phyloP scores from a whole-genome alignment of 2,113 vertebrate species.

The Lota lota region DNA sequence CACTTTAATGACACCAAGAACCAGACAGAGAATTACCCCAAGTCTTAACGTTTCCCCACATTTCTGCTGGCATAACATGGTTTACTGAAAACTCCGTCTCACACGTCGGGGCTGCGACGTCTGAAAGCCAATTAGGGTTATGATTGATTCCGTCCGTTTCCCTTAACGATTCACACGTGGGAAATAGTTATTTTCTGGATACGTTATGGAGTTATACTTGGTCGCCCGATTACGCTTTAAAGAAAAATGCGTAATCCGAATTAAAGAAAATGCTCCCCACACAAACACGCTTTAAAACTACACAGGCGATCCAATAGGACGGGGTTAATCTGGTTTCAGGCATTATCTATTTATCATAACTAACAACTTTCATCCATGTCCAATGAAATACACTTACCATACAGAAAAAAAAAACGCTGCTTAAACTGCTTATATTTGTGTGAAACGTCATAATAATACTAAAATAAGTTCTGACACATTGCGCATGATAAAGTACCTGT shows the following conservation, averaged over 20 bases:
- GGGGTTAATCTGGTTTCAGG: too few species aligned
- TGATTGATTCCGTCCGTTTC: conserved; percentile 56
- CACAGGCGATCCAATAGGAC: too few species aligned
- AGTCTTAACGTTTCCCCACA: conserved; percentile 69
- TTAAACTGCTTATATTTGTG: neutral
- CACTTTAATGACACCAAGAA: conserved; percentile 62
- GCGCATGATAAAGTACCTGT: conserved; percentile 74
- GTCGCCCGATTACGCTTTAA: too few species aligned
- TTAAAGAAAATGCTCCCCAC: too few species aligned
- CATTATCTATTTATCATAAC: too few species aligned
- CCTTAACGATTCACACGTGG: conserved; percentile 60
- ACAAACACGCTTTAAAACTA: too few species aligned
- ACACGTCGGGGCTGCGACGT: conserved; percentile 64
- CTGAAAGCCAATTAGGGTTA: conserved; percentile 67
- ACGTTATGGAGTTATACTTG: too few species aligned
- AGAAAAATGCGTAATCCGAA: too few species aligned
- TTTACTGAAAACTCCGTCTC: conserved; percentile 59
- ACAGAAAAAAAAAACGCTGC: too few species aligned
- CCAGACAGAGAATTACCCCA: conserved; percentile 65
- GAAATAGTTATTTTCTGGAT: neutral
- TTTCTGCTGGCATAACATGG: conserved; percentile 66
- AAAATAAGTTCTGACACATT: neutral
- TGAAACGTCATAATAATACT: neutral
- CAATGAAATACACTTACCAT: too few species aligned
- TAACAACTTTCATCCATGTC: too few species aligned